Evolutionary conservation across 2,113 vertebrate genomes (phyloP).

Genomic region (Poeciliopsis prolifica): DNA sequence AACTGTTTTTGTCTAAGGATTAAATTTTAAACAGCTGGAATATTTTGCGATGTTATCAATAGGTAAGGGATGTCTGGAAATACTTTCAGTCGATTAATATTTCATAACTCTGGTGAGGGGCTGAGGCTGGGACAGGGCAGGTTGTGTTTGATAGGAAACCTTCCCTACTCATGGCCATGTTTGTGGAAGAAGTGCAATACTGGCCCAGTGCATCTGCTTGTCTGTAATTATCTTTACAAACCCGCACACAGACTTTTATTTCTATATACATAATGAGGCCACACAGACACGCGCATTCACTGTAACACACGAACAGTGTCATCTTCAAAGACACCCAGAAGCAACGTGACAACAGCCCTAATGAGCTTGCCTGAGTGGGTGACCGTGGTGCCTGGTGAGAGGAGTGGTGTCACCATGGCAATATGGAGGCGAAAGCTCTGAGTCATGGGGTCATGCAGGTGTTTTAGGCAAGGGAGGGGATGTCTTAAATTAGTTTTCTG

Average conservation of each 20-base stretch:
- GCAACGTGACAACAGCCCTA: conserved; percentile 72
- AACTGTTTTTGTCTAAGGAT: too few relatives aligned
- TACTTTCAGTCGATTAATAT: conserved; percentile 49
- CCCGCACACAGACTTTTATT: neutral
- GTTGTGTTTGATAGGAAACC: conserved; percentile 7
- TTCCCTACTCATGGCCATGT: conserved; percentile 20
- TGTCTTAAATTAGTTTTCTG: conserved; percentile 29
- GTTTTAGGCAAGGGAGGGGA: conserved; percentile 39
- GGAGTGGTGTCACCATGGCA: conserved; percentile 70
- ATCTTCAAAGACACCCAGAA: conserved; percentile 72
- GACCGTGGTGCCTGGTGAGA: conserved; percentile 64
- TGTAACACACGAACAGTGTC: conserved; percentile 53
- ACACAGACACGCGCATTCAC: conserved; percentile 7
- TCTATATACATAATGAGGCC: neutral
- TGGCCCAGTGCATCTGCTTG: conserved; percentile 37
- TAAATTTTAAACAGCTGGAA: too few relatives aligned
- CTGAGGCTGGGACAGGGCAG: neutral
- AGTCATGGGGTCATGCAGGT: conserved; percentile 70
- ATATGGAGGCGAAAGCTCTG: conserved; percentile 60
- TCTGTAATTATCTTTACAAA: conserved; percentile 36
- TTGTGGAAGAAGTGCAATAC: conserved; percentile 28
- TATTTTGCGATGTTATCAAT: neutral
- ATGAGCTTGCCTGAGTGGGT: conserved; percentile 73
- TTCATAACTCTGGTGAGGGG: conserved; percentile 26
- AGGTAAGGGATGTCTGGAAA: conserved; percentile 33